phyloP scores from a whole-genome alignment of 2,113 vertebrate genomes.

The Beaufortia kweichowensis region DNA sequence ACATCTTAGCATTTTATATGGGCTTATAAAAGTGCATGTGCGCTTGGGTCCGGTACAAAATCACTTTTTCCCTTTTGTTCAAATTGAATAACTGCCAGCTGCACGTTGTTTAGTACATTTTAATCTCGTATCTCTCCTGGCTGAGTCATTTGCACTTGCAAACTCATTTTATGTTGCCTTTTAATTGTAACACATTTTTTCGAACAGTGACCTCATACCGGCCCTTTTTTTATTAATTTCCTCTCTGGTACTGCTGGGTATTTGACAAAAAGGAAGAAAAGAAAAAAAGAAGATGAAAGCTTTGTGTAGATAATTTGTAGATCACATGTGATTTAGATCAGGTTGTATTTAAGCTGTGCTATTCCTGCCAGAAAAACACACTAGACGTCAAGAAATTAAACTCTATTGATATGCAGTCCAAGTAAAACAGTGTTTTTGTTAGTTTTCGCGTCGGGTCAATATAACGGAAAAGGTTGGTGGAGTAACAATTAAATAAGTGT shows the following conservation, averaged over 20 bases:
- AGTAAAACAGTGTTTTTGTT: conserved; percentile 57
- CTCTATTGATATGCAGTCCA: conserved; percentile 41
- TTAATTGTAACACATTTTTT: conserved; percentile 64
- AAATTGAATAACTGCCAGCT: conserved; percentile 62
- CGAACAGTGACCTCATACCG: conserved; percentile 66
- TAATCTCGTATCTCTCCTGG: conserved; percentile 50
- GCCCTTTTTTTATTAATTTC: conserved; percentile 59
- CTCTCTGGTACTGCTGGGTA: conserved; percentile 59
- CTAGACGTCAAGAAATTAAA: conserved; percentile 33
- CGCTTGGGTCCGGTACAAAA: conserved; percentile 46
- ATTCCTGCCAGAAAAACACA: conserved; percentile 28
- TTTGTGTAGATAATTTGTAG: conserved; percentile 22
- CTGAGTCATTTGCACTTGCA: conserved; percentile 55
- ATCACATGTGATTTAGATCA: conserved; percentile 41
- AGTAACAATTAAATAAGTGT: conserved; percentile 48
- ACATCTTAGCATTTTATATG: conserved; percentile 46
- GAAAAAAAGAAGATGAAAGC: conserved; percentile 40
- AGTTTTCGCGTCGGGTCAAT: conserved; percentile 44
- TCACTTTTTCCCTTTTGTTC: conserved; percentile 49
- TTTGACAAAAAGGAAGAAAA: conserved; percentile 53
- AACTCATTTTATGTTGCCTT: conserved; percentile 60
- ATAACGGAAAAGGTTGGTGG: conserved; percentile 53
- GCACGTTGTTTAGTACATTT: conserved; percentile 61
- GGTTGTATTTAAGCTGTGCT: conserved; percentile 45
- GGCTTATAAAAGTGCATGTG: conserved; percentile 43